Evolutionary conservation across 1,140 invertebrate species (phyloP).

Genomic region (Monomorium pharaonis): DNA sequence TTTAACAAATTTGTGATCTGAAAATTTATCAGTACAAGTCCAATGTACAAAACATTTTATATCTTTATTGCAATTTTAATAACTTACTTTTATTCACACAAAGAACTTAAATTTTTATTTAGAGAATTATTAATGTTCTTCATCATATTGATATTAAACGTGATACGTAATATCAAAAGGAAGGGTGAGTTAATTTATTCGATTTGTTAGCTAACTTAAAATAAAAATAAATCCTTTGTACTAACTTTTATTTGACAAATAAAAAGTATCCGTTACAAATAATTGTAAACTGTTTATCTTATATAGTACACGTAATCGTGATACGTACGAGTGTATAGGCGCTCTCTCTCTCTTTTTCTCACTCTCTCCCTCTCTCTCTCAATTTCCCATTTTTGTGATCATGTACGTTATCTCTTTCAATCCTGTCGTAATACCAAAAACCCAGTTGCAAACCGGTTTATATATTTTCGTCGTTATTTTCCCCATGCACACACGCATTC

Average conservation of each 20-base stretch:
- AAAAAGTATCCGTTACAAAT: slow-evolving; percentile 83
- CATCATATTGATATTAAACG: background rate
- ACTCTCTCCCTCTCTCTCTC: slow-evolving; percentile 63
- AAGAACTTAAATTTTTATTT: background rate
- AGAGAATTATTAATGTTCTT: background rate
- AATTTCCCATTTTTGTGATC: slow-evolving; percentile 54
- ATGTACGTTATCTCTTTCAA: slow-evolving; percentile 32
- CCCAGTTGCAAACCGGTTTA: slow-evolving; percentile 16
- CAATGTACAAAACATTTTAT: background rate
- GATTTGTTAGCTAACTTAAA: background rate
- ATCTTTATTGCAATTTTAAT: background rate
- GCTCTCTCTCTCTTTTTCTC: slow-evolving; percentile 51
- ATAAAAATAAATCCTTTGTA: slow-evolving; percentile 74
- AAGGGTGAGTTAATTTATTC: background rate
- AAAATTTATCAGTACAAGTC: background rate
- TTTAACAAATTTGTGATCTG: background rate
- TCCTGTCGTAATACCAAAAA: slow-evolving; percentile 16
- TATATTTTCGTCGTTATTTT: slow-evolving; percentile 1
- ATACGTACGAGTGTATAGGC: slow-evolving; percentile 74
- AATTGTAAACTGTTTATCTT: slow-evolving; percentile 82
- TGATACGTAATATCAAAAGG: background rate
- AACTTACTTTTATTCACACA: background rate
- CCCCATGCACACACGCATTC: background rate
- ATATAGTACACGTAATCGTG: slow-evolving; percentile 75
- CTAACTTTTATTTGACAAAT: slow-evolving; percentile 84